Base-by-base conservation (phyloP, 2,113 vertebrate species). In the Sander lucioperca region DNA sequence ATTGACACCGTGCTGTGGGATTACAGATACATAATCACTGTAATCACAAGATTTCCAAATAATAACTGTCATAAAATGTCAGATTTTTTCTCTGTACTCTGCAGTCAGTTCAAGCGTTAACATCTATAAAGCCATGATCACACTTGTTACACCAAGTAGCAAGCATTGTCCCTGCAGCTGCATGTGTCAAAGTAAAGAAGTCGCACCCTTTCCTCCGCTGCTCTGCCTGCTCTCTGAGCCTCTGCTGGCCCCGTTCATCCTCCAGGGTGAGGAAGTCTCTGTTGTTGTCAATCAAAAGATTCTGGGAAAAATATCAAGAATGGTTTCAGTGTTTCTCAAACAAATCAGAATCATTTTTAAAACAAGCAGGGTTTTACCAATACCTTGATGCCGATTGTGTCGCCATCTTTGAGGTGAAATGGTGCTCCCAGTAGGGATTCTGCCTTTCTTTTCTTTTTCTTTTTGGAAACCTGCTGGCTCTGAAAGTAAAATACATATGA, bases 401-500 rank as follows among this genome's bases (percentile, higher is more conserved):
- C 98, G 8, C 97, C 98, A 70, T 99, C 98, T 92, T 96, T 98
- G 74, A 99, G 86, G 85, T 96, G 94, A 50, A 97, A 97, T 0
- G 98, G 97, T 0, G 95, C 94, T 43, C 94, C 95, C 56, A 96
- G 96, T 19, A 99, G 93, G 56, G 90, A 97, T 62, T 98, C 96
- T 3, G 94, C 83, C 80, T 95, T 97, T 88, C 97, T 97, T 93
- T 97, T 99, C 91, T 96, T 97, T 89, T 97, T 99, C 88, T 94
- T 96, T 91, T 97, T 99, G 27, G 97, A 96, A 77, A 97, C 77
- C 58, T 98, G 96, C 84, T 97, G 97, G 14, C 80, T 97, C 98
- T 99, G 77, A 43, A 33, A 72, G 16, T 64, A 43, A 79, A 84
- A 79, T 5, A 51, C 0, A 77, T 0, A 54, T 0, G 4, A 47